Base-by-base conservation (phyloP, 2,113 vertebrate species). In the Corynorhinus townsendii region DNA sequence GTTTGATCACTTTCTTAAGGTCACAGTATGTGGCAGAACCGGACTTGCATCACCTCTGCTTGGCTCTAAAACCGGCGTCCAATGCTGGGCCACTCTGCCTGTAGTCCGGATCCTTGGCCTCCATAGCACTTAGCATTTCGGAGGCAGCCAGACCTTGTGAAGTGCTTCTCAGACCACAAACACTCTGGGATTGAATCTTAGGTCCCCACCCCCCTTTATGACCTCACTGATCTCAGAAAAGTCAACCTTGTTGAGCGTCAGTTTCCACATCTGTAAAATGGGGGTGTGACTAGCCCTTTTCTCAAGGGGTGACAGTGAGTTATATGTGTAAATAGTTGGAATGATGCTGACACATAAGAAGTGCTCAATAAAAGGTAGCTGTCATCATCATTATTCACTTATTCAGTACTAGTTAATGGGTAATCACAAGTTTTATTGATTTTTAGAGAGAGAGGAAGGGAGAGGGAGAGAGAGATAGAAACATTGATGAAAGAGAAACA, bases 41-140 rank as follows among this genome's bases (percentile, higher is more conserved):
- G 16, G 54, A 66, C 79, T 82, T 16, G 47, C 33, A 8, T 81
- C 19, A 45, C 24, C 24, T 64, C 30, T 4, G 7, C 59, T 35
- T 43, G 43, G 52, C 62, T 83, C 24, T 86, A 26, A 89, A 92
- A 80, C 15, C 1, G 0, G 7, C 82, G 45, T 56, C 28, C 47
- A 2, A 24, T 0, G 64, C 72, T n/a, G 28, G 22, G n/a, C 28
- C 5, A 6, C 71, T 17, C 52, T 26, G 6, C 49, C 40, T 73
- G 2, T 33, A 5, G 68, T 52, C 4, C n/a, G 17, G 43, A 89
- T 9, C 59, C 22, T n/a, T 1, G 1, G 45, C 38, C 40, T 20
- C 1, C 0, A 7, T 0, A 8, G 19, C 3, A 1, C 30, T 68
- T 24, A 0, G 33, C 0, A 1, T n/a, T 47, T 59, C 35, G 19